Percentiles rank a stretch among this genome's conserved stretches.
Evolutionary conservation across 2,797 vertebrate species (phyloP).

Genomic region (Halcyon leucocephala): DNA sequence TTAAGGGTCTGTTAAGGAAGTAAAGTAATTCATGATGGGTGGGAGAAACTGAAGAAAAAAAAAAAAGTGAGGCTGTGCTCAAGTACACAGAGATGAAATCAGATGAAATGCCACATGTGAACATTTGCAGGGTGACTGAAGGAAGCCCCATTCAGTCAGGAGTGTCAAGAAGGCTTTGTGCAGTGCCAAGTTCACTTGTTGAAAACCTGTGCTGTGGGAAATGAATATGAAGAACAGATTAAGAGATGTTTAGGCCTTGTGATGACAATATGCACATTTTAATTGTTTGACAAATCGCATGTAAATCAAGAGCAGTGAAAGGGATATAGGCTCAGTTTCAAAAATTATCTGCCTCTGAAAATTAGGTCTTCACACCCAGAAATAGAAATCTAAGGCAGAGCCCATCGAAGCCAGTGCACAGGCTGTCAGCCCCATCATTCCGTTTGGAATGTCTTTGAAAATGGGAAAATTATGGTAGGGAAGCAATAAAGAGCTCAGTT

Average conservation of each 20-base stretch:
- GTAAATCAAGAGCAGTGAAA: slow-evolving; percentile 32
- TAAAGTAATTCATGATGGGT: not conserved
- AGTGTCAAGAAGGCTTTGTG: not conserved
- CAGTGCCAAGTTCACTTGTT: slow-evolving; percentile 7
- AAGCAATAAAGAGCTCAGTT: slow-evolving; percentile 51
- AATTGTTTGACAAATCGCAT: not conserved
- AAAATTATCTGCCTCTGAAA: slow-evolving; percentile 46
- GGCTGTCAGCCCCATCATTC: not conserved
- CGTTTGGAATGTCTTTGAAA: slow-evolving; percentile 48
- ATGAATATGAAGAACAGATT: slow-evolving; percentile 12
- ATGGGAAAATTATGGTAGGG: not conserved
- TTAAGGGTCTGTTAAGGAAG: not conserved
- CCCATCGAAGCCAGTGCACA: slow-evolving; percentile 3
- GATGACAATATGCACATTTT: slow-evolving; percentile 14
- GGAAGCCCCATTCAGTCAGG: not conserved
- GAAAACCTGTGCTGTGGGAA: not conserved
- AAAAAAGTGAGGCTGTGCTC: not conserved
- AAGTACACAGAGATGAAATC: slow-evolving; percentile 8
- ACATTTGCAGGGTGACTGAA: slow-evolving; percentile 15
- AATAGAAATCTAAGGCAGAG: slow-evolving; percentile 48
- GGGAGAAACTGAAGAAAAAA: not conserved
- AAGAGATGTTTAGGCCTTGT: slow-evolving; percentile 28
- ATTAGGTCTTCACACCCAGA: slow-evolving; percentile 36
- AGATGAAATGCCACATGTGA: slow-evolving; percentile 1
- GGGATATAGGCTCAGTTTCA: slow-evolving; percentile 22